These are phyloP conservation scores for Chloroclysta siterata DNA, from an alignment of 2,888 invertebrate species.

Conservation along the genomic window DNA sequence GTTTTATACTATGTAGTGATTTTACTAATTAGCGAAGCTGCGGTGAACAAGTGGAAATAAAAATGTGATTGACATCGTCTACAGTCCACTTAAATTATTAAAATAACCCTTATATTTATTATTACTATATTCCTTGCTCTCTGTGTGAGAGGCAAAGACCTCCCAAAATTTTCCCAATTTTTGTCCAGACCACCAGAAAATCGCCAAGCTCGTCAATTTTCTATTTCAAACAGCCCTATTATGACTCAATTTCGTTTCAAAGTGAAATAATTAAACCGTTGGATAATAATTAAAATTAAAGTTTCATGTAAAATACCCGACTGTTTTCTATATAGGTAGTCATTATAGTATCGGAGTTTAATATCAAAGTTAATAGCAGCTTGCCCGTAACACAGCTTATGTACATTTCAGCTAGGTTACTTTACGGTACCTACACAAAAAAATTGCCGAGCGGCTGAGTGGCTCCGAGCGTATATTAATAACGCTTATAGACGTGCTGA, in stretches of 20 bases:
- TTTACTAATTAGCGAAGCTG: too few species aligned
- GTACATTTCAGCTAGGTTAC: constrained; percentile 3
- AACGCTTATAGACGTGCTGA: too few species aligned
- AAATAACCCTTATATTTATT: too few species aligned
- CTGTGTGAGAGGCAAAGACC: too few species aligned
- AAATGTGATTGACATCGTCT: too few species aligned
- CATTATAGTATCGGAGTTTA: constrained; percentile 65
- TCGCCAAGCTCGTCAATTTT: background rate
- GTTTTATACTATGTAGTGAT: too few species aligned
- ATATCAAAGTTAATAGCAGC: constrained; percentile 68
- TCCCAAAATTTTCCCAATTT: too few species aligned
- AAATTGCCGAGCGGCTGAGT: background rate
- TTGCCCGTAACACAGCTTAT: constrained; percentile 46
- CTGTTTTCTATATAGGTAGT: constrained; percentile 45
- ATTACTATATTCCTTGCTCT: too few species aligned
- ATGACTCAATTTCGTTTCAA: background rate
- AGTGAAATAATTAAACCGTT: background rate
- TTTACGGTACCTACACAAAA: background rate
- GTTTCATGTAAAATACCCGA: constrained; percentile 31
- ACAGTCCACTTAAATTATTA: too few species aligned
- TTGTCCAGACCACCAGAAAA: background rate
- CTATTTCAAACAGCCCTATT: background rate
- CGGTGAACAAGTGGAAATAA: too few species aligned
- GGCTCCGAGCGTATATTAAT: too few species aligned
- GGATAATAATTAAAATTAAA: constrained; percentile 25